Evolutionary conservation across 1,140 invertebrate species (phyloP).

Genomic region (Eubasilissa regina): DNA sequence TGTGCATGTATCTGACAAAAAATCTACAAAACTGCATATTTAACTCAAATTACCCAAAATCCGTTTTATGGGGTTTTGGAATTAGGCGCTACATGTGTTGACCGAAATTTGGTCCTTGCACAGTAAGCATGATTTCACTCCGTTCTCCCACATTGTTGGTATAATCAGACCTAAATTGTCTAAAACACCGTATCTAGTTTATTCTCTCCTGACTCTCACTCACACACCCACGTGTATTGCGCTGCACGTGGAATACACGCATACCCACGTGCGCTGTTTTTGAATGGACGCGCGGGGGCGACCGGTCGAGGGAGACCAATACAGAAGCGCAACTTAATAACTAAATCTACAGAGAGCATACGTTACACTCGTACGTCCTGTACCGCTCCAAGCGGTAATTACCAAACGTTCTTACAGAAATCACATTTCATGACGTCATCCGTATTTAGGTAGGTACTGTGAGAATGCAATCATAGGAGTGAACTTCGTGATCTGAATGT

Average conservation of each 20-base stretch:
- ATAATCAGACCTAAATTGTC: not conserved
- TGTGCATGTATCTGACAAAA: too few species aligned
- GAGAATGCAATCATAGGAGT: not conserved
- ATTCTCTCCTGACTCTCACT: not conserved
- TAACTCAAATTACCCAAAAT: too few species aligned
- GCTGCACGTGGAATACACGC: conserved; percentile 12
- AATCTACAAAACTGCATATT: too few species aligned
- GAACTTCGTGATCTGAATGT: conserved; percentile 6
- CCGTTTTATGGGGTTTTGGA: too few species aligned
- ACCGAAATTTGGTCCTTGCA: not conserved
- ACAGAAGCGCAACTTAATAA: conserved; percentile 37
- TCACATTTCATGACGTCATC: not conserved
- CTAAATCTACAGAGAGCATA: conserved; percentile 14
- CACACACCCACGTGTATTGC: conserved; percentile 4
- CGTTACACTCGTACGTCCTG: not conserved
- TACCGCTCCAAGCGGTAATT: not conserved
- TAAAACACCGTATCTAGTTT: conserved; percentile 9
- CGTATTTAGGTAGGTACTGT: not conserved
- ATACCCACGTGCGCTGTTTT: conserved; percentile 14
- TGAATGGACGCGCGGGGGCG: conserved; percentile 23
- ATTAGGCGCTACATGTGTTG: too few species aligned
- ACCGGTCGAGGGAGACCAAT: not conserved
- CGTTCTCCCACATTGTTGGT: conserved; percentile 9
- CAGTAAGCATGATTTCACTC: conserved; percentile 8
- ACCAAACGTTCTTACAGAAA: conserved; percentile 5